phyloP scores from a whole-genome alignment of 2,888 invertebrate species.

The Lamellibrachia satsuma region DNA sequence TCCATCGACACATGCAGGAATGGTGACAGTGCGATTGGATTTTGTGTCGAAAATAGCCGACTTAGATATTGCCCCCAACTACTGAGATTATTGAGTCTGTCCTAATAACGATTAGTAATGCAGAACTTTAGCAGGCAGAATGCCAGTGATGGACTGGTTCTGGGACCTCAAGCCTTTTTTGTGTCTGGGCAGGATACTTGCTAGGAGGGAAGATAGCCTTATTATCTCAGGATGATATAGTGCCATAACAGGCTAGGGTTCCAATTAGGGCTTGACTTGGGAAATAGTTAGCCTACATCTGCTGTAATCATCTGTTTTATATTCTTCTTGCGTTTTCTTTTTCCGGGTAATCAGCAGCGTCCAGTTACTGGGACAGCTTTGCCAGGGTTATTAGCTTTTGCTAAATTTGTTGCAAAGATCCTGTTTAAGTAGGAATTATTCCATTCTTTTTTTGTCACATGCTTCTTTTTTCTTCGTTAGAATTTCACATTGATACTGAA shows the following conservation, averaged over 20 bases:
- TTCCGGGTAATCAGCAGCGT: neutral
- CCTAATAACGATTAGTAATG: neutral
- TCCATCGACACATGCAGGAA: neutral
- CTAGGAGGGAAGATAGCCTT: neutral
- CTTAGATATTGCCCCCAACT: neutral
- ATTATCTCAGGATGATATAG: neutral
- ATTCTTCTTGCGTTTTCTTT: neutral
- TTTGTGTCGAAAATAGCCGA: neutral
- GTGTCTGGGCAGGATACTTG: neutral
- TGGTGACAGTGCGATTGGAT: neutral
- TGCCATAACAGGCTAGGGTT: neutral
- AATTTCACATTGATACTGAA: neutral
- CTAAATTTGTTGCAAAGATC: neutral
- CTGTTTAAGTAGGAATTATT: neutral
- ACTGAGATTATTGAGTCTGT: neutral
- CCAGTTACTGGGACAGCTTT: neutral
- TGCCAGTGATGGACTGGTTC: neutral
- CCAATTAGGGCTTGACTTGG: neutral
- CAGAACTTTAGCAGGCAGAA: neutral
- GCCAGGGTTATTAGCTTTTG: neutral
- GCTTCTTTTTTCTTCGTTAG: neutral
- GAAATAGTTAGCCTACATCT: neutral
- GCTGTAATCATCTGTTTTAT: neutral
- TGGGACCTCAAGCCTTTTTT: neutral
- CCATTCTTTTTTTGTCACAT: neutral